A percentile compares a stretch with the other conserved stretches of the same genome.
phyloP scores from a whole-genome alignment of 2,797 vertebrate species.

The Miichthys miiuy region DNA sequence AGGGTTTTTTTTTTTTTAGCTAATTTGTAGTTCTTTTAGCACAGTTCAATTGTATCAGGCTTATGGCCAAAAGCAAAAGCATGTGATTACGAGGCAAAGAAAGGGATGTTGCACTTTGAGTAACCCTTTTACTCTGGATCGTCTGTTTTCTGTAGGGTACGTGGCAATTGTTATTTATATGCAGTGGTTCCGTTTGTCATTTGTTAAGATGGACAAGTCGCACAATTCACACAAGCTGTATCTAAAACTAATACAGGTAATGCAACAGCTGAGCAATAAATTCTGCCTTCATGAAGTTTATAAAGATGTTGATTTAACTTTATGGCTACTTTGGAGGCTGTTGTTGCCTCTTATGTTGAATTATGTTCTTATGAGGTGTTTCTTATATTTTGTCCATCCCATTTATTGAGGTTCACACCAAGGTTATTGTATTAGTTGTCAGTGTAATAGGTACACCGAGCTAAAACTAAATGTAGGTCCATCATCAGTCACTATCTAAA shows the following conservation, averaged over 20 bases:
- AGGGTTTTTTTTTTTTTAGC: not conserved
- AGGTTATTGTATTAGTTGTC: not conserved
- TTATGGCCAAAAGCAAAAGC: slow-evolving; percentile 27
- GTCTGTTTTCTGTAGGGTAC: slow-evolving; percentile 35
- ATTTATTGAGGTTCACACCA: not conserved
- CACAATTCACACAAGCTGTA: not conserved
- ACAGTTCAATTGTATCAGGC: not conserved
- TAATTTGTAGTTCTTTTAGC: no score
- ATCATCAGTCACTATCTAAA: slow-evolving; percentile 24
- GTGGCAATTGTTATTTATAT: slow-evolving; percentile 19
- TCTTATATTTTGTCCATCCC: not conserved
- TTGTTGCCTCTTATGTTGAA: not conserved
- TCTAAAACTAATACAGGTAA: not conserved
- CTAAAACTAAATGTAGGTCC: not conserved
- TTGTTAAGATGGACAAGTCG: not conserved
- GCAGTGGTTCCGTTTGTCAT: not conserved
- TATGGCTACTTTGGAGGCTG: not conserved
- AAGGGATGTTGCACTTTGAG: slow-evolving; percentile 18
- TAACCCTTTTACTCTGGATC: not conserved
- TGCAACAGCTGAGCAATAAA: not conserved
- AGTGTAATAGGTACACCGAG: not conserved
- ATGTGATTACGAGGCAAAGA: slow-evolving; percentile 34
- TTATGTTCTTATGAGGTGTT: not conserved
- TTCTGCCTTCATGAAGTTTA: not conserved
- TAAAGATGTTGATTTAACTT: not conserved